phyloP scores from a whole-genome alignment of 1,140 invertebrate species.

The Helicoverpa armigera region DNA sequence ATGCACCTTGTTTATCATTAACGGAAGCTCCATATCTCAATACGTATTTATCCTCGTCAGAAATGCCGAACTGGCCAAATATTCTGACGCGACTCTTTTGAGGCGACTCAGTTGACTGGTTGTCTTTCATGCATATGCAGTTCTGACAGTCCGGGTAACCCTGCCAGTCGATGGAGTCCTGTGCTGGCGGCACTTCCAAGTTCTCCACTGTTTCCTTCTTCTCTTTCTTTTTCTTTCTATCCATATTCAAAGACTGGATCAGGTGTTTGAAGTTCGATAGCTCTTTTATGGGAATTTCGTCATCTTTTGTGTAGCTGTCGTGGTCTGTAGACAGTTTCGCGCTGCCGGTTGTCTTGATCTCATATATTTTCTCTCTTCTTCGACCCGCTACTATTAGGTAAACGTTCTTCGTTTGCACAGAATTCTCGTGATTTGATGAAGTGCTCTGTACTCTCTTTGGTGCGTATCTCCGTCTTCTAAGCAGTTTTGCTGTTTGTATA shows the following conservation, averaged over 20 bases:
- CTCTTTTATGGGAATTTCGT: slow-evolving; percentile 57
- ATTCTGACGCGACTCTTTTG: slow-evolving; percentile 68
- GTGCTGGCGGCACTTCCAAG: not conserved
- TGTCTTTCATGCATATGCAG: slow-evolving; percentile 42
- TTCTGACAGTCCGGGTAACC: slow-evolving; percentile 1
- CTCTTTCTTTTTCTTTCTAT: slow-evolving; percentile 64
- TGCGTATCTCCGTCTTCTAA: slow-evolving; percentile 55
- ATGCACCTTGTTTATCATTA: slow-evolving; percentile 67
- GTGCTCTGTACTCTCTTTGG: slow-evolving; percentile 62
- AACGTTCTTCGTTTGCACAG: slow-evolving; percentile 58
- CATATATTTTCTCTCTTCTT: slow-evolving; percentile 65
- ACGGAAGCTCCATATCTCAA: slow-evolving; percentile 73
- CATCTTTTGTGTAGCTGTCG: slow-evolving; percentile 56
- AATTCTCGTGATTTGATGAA: slow-evolving; percentile 66
- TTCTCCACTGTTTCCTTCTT: slow-evolving; percentile 39
- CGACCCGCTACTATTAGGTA: slow-evolving; percentile 57
- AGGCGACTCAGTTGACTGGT: slow-evolving; percentile 22
- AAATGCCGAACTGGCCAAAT: slow-evolving; percentile 69
- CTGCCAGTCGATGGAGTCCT: not conserved
- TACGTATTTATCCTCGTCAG: slow-evolving; percentile 69
- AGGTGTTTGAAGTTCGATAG: slow-evolving; percentile 62
- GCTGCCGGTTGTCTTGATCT: slow-evolving; percentile 68
- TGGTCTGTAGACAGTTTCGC: slow-evolving; percentile 56
- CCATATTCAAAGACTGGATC: slow-evolving; percentile 70
- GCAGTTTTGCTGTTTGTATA: slow-evolving; percentile 56